Conservation (phyloP, 2,113 vertebrate species). For the Crocuta crocuta region DNA sequence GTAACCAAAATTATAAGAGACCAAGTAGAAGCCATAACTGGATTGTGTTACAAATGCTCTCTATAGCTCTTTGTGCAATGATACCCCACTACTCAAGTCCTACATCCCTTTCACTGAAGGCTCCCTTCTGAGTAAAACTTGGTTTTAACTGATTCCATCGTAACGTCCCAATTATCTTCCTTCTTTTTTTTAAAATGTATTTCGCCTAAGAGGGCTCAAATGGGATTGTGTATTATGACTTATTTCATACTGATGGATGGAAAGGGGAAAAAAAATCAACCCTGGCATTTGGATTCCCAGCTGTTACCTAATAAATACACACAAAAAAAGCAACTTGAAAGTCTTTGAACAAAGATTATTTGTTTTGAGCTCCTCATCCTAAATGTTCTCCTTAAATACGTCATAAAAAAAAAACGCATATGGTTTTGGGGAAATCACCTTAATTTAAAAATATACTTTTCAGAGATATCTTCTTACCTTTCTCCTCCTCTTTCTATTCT, state of each 20-base stretch:
- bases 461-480: neutral
- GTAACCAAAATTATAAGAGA: neutral
- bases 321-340: neutral
- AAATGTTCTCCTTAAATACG: neutral
- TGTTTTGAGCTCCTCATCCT: neutral
- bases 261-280: neutral
- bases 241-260: neutral
- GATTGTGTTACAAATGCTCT: neutral
- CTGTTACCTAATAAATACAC: neutral
- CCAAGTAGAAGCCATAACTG: neutral
- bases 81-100: neutral
- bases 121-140: neutral
- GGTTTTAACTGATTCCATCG: neutral
- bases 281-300: neutral
- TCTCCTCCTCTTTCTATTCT: neutral
- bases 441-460: constrained; percentile 15
- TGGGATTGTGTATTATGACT: neutral
- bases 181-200: neutral
- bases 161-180: neutral
- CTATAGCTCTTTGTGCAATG: neutral
- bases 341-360: neutral
- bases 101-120: neutral
- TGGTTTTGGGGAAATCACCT: neutral
- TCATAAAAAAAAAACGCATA: neutral
- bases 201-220: neutral